phyloP scores from a whole-genome alignment of 2,113 vertebrate genomes.

The Mus pahari region DNA sequence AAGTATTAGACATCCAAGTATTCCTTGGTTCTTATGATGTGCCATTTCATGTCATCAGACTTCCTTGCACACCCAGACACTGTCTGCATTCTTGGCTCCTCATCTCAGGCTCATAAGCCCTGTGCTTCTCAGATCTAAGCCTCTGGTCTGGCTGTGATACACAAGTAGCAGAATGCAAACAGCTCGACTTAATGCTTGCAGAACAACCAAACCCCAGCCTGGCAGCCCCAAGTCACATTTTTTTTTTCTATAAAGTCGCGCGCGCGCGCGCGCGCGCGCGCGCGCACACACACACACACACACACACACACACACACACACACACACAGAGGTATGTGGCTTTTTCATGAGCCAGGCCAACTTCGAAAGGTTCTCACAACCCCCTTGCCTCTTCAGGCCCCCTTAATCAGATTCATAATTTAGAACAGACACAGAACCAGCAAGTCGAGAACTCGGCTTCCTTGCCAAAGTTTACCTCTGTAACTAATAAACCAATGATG shows the following conservation, averaged over 20 bases:
- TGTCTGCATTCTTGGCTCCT: not conserved
- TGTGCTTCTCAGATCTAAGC: not conserved
- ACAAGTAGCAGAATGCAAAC: not conserved
- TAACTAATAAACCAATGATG: constrained; percentile 56
- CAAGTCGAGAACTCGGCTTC: not conserved
- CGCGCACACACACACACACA: no score
- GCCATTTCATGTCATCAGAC: not conserved
- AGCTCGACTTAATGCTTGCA: not conserved
- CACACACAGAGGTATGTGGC: not conserved
- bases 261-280: no score
- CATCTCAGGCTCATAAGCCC: not conserved
- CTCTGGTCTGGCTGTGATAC: not conserved
- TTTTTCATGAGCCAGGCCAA: not conserved
- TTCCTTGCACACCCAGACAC: not conserved
- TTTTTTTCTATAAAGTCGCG: not conserved
- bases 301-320: no score
- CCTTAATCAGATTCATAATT: not conserved
- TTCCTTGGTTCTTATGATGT: not conserved
- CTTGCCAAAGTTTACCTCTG: constrained; percentile 37
- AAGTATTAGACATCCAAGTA: not conserved
- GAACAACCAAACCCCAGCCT: not conserved
- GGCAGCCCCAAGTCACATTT: not conserved
- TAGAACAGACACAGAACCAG: not conserved
- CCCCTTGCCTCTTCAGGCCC: not conserved
- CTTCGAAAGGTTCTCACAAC: not conserved